These are phyloP conservation scores for Gnathonemus echidnorhynchus DNA, from an alignment of 2,113 vertebrate species.

Conservation along the genomic window DNA sequence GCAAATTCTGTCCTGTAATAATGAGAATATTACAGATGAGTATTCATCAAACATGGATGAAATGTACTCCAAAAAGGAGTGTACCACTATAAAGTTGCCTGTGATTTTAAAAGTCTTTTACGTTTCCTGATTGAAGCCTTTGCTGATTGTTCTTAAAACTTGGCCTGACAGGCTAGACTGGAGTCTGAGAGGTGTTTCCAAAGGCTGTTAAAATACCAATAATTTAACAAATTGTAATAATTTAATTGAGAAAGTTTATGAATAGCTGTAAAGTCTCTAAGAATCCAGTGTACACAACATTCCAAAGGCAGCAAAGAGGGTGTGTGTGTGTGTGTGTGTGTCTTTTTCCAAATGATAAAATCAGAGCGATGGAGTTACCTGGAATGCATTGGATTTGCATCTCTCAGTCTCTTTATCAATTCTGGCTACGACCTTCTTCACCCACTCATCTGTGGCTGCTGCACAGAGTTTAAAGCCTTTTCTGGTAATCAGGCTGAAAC, in stretches of 20 bases:
- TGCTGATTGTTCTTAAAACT: neutral
- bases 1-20: neutral
- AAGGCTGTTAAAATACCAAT: neutral
- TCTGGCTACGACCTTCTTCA: neutral
- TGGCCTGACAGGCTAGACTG: neutral
- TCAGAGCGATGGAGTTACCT: neutral
- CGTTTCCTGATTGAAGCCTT: neutral
- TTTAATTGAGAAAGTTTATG: neutral
- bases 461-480: conserved; percentile 13
- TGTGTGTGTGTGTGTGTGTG: neutral
- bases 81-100: neutral
- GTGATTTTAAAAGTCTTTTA: neutral
- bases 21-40: neutral
- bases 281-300: neutral
- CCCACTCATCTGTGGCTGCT: neutral
- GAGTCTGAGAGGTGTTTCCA: neutral
- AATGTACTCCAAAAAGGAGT: neutral
- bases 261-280: neutral
- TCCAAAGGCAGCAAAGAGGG: neutral
- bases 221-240: neutral
- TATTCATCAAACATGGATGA: neutral
- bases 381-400: neutral
- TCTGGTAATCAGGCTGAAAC: conserved; percentile 35
- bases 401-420: neutral
- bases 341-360: neutral